Evolutionary conservation across 2,113 vertebrate species (phyloP).

Genomic region (Haliaeetus leucogaster): DNA sequence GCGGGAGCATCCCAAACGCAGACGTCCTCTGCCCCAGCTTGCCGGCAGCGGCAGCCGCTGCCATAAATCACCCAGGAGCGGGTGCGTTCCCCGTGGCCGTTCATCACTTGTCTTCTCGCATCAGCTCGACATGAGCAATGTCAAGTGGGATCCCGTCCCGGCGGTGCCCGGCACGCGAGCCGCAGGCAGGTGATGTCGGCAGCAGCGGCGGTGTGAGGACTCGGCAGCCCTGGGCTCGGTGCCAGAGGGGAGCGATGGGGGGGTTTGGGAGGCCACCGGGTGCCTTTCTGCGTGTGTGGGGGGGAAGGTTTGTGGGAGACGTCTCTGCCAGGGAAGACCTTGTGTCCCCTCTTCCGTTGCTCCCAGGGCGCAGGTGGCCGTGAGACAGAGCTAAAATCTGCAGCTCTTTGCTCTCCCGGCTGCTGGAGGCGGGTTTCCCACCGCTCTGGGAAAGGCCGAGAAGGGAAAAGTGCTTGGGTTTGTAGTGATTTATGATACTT

Average conservation of each 20-base stretch:
- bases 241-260: rapidly evolving
- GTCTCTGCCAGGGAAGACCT: rapidly evolving
- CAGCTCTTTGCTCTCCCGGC: rapidly evolving
- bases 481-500: background rate
- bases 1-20: rapidly evolving
- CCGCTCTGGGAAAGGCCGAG: background rate
- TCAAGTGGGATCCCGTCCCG: background rate
- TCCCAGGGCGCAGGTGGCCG: rapidly evolving
- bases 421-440: background rate
- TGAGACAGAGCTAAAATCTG: background rate
- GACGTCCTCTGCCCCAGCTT: background rate
- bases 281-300: background rate
- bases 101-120: background rate
- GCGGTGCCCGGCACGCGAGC: rapidly evolving
- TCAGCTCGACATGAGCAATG: constrained; percentile 14
- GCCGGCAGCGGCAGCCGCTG: background rate
- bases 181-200: rapidly evolving
- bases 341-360: background rate
- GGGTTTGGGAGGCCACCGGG: rapidly evolving
- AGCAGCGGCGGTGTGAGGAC: background rate
- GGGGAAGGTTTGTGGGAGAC: background rate
- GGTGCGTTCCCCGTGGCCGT: background rate
- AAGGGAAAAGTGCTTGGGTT: background rate
- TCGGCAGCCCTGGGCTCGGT: background rate
- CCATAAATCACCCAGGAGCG: constrained; percentile 25